Evolutionary conservation across 2,888 invertebrate species (phyloP), one percentile per base, ranked within the genome.

Genomic region (Lasioglossum oenotherae): DNA sequence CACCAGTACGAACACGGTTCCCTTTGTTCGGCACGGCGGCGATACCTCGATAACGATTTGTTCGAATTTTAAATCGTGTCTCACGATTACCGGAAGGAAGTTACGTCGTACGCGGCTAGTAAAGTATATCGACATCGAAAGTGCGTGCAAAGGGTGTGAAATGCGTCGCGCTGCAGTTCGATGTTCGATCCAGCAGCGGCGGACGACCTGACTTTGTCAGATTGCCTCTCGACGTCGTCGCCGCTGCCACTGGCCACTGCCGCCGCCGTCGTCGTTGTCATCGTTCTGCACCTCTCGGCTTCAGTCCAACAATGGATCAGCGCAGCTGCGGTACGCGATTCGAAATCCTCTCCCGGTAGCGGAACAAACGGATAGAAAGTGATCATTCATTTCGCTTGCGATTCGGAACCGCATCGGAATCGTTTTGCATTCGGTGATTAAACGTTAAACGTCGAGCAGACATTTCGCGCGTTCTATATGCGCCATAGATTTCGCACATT

Each of bases 101-200:
- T 78, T 83, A 81, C 77, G 74, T 86, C 76, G 74, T 86, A 71
- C 78, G 76, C 67, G 78, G 38, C 49, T 35, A 53, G 46, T 12
- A 57, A 76, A 78, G 44, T 57, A 69, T 60, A 41, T 27, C 60
- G 64, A 84, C 80, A 53, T 76, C 53, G 82, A 84, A 84, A 67
- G 88, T 88, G 84, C 83, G 84, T 86, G 80, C 67, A 81, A 84
- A 87, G 90, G 87, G 90, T 90, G 90, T 90, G 90, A 90, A 89
- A 87, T 82, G 89, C 90, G 90, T 85, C 89, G 89, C 88, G 83
- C 87, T 85, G 90, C 90, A 83, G 90, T 86, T 89, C 89, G 89
- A 88, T 84, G 87, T 89, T 90, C 90, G 90, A 90, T 90, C 90
- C 90, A 82, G 82, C 84, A 75, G 81, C 88, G 82, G 78, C 86